Percentiles rank a stretch among this genome's conserved stretches.
phyloP scores from a whole-genome alignment of 2,888 invertebrate species.

The Andrena trimmerana region DNA sequence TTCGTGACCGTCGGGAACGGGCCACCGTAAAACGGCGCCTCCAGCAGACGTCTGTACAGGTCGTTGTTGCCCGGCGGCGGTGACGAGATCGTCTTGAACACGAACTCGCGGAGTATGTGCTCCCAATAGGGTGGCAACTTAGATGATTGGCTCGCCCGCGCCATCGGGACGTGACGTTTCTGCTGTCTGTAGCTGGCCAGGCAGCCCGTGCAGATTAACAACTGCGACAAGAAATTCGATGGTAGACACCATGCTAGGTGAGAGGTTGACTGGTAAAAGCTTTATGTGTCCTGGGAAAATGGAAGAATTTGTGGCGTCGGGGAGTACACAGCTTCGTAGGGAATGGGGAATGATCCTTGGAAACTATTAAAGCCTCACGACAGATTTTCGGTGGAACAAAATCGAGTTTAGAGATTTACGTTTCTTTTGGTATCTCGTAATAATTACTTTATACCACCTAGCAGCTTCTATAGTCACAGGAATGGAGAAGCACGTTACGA shows the following conservation, averaged over 20 bases:
- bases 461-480: too few species aligned
- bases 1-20: slow-evolving; percentile 51
- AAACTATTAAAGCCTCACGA: too few species aligned
- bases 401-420: too few species aligned
- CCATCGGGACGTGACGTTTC: slow-evolving; percentile 14
- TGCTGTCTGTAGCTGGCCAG: background rate
- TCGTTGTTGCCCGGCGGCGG: slow-evolving; percentile 63
- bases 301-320: background rate
- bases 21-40: slow-evolving; percentile 76
- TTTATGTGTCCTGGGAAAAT: background rate
- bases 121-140: slow-evolving; percentile 71
- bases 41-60: slow-evolving; percentile 72
- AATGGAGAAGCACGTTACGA: too few species aligned
- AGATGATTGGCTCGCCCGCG: slow-evolving; percentile 19
- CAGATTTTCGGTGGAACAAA: too few species aligned
- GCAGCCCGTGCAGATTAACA: slow-evolving; percentile 37
- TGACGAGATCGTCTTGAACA: slow-evolving; percentile 78
- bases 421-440: too few species aligned
- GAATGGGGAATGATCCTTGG: too few species aligned
- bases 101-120: slow-evolving; percentile 75
- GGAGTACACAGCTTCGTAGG: too few species aligned
- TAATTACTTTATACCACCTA: too few species aligned
- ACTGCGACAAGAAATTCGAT: slow-evolving; percentile 32
- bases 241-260: background rate
- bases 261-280: background rate